Evolutionary conservation across 2,888 invertebrate genomes (phyloP).

Genomic region (Plusia festucae): DNA sequence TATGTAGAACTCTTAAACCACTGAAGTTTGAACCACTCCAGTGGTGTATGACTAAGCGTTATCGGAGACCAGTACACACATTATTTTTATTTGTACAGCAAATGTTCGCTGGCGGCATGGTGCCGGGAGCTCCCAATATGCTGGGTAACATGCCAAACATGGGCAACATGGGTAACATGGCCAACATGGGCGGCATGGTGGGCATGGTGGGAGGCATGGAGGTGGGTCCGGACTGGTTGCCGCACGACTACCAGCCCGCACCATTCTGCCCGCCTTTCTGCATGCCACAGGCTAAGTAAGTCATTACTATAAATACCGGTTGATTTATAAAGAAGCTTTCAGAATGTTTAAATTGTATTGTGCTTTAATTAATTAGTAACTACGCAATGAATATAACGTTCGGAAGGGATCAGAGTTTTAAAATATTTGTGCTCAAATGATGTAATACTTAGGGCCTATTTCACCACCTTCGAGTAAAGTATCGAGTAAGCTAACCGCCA

Average conservation of each 20-base stretch:
- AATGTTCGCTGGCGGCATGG: slow-evolving; percentile 81
- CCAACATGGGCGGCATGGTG: slow-evolving; percentile 57
- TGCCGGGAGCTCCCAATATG: slow-evolving; percentile 62
- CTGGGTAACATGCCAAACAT: slow-evolving; percentile 38
- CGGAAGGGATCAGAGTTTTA: too few species aligned
- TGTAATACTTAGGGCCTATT: too few species aligned
- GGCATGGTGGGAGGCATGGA: slow-evolving; percentile 63
- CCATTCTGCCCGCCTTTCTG: slow-evolving; percentile 79
- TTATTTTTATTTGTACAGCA: slow-evolving; percentile 46
- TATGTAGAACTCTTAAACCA: slow-evolving; percentile 44
- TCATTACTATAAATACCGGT: too few species aligned
- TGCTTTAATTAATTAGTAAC: too few species aligned
- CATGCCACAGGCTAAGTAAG: slow-evolving; percentile 84
- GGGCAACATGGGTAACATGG: slow-evolving; percentile 30
- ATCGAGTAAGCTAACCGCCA: too few species aligned
- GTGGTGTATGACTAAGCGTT: too few species aligned
- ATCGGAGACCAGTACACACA: background rate
- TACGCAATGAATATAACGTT: too few species aligned
- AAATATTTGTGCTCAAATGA: too few species aligned
- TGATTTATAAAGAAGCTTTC: too few species aligned
- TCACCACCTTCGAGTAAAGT: too few species aligned
- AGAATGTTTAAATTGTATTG: too few species aligned
- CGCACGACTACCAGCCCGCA: slow-evolving; percentile 68
- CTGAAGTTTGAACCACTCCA: background rate
- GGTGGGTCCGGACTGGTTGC: slow-evolving; percentile 73